These are phyloP conservation scores for Lepisosteus osseus DNA, from an alignment of 2,113 vertebrate genomes.

Conservation along the genomic window DNA sequence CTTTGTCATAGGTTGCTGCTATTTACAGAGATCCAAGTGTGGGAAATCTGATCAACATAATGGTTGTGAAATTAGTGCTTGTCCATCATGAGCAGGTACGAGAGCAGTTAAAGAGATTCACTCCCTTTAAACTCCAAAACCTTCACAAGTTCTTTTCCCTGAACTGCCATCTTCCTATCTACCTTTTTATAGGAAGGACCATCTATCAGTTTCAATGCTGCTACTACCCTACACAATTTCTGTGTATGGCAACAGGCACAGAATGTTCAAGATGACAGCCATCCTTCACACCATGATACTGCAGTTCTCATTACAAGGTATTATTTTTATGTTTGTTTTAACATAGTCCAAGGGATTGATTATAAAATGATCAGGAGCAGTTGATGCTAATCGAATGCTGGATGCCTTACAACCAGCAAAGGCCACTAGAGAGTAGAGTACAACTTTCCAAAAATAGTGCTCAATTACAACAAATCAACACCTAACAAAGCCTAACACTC, in stretches of 20 bases:
- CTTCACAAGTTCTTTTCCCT: slow-evolving; percentile 40
- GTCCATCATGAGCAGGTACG: slow-evolving; percentile 92
- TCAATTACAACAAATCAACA: too few species aligned
- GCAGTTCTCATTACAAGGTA: slow-evolving; percentile 95
- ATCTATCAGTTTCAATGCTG: slow-evolving; percentile 84
- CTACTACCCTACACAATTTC: slow-evolving; percentile 89
- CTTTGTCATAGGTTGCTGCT: slow-evolving; percentile 82
- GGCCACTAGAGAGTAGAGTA: too few species aligned
- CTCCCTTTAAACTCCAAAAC: slow-evolving; percentile 10
- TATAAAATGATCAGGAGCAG: too few species aligned
- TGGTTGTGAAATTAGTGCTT: slow-evolving; percentile 89
- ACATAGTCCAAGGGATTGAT: too few species aligned
- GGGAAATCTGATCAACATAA: slow-evolving; percentile 94
- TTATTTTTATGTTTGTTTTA: too few species aligned
- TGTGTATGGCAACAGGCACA: slow-evolving; percentile 92
- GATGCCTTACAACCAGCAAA: too few species aligned
- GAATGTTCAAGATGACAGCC: slow-evolving; percentile 82
- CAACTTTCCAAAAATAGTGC: too few species aligned
- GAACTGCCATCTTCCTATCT: slow-evolving; percentile 9
- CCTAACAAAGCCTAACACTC: too few species aligned
- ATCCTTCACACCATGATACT: slow-evolving; percentile 91
- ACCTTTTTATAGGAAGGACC: slow-evolving; percentile 81
- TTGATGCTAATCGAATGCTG: too few species aligned
- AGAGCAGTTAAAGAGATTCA: slow-evolving; percentile 12
- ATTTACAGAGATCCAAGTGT: slow-evolving; percentile 93